Base-by-base conservation (phyloP, 2,888 invertebrate species). In the Drosophila falleni region DNA sequence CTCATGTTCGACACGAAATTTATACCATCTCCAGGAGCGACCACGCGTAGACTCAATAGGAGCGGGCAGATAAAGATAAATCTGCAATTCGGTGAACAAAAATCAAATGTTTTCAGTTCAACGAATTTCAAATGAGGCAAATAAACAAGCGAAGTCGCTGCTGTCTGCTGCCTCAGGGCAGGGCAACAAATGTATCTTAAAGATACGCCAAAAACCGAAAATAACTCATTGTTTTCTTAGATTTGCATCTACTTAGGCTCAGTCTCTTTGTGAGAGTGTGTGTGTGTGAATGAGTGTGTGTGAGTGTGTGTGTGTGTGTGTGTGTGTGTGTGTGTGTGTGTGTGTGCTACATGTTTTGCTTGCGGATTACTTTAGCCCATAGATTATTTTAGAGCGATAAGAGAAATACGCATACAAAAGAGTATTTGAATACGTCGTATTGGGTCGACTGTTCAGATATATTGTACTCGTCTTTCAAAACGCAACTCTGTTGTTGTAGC, bases 121-220 rank as follows among this genome's bases (percentile, higher is more conserved):
- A 70, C 78, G 81, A 81, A 81, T 81, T 77, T 79, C 79, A 74
- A 81, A 81, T 79, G 79, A 81, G 77, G 64, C 74, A 81, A 79
- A 73, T 66, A 79, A 76, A 71, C 74, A 81, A 74, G 73, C 67
- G 46, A 61, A 60, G 50, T 56, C n/a, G 35, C 53, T 53, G 35
- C 44, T 53, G 62, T 35, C 61, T 53, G 49, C 54, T 37, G 33
- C 47, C 31, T 5, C 31, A n/a, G 44, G 61, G 61, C 53, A 51
- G 44, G 61, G 59, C 55, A 41, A 67, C 53, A 71, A 66, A 78
- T 69, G 72, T 72, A 79, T 72, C 78, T 79, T 75, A 29, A 80
- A 73, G 80, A 79, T 73, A 77, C 73, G 51, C 47, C 39, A 56
- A 47, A 50, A 65, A 62, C 76, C 70, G 62, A 77, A 81, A 78